Evolutionary conservation across 2,797 vertebrate genomes (phyloP), one percentile per base, ranked within the genome.

Genomic region (Danio tinwini): DNA sequence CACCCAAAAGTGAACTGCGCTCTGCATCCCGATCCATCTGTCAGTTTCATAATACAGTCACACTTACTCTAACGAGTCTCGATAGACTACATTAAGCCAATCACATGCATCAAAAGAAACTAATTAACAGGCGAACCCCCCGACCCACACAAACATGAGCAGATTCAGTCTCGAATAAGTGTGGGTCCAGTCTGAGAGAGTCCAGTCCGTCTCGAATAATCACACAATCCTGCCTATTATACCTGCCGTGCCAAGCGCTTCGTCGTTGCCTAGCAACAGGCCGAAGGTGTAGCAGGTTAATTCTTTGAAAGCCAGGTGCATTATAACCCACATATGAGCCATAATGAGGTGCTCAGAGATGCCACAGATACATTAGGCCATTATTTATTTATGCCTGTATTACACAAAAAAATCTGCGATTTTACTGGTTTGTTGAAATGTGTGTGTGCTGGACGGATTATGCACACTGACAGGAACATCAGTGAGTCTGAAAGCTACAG

Each of bases 251-350:
- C 84, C 85, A 86, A 88, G 89, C 84, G 82, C 87, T 82, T 61
- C 64, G 65, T 65, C 68, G 92, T 93, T 93, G 91, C 92, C 87
- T 91, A 91, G 94, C 92, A 94, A 94, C 93, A 91, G 88, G 86
- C 44, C 81, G 84, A 90, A 93, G 90, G 91, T 91, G 89, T 90
- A 90, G 87, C 89, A 90, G 89, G 91, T 92, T 94, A 92, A 94
- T 92, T 90, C 90, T 82, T 91, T 88, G 84, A 86, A 89, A 90
- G 84, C 82, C 90, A 92, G 87, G 89, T 91, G 90, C 89, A 88
- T 89, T 91, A 87, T 90, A 74, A 86, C 61, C 69, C 63, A 76
- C 69, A 82, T 76, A 75, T 63, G 69, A 82, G 14, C 52, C 29
- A 29, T 78, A 83, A 90, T 19, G 8, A 84, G 72, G 84, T 67